Percentiles rank a stretch among this genome's conserved stretches.
Evolutionary conservation across 2,888 invertebrate species (phyloP).

Genomic region (Teinopalpus imperialis): DNA sequence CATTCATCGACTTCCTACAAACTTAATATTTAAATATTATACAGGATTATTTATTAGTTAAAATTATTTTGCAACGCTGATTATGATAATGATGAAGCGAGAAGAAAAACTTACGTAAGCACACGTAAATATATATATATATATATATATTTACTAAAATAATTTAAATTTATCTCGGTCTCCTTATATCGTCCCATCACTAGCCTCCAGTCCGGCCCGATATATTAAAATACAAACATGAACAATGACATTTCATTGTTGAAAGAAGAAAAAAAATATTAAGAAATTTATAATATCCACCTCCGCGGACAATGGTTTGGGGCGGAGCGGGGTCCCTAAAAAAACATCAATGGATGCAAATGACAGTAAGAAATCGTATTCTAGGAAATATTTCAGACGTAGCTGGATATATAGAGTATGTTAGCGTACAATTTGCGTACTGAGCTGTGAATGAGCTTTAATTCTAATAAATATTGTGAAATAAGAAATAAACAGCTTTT

Average conservation of each 20-base stretch:
- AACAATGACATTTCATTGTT: conserved; percentile 73
- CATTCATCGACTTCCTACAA: too few relatives aligned
- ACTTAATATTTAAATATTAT: too few relatives aligned
- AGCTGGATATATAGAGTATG: conserved; percentile 34
- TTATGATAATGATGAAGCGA: too few relatives aligned
- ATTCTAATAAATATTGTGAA: too few relatives aligned
- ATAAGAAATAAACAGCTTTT: too few relatives aligned
- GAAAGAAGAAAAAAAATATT: conserved; percentile 55
- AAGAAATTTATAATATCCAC: conserved; percentile 61
- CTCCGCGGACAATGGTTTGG: conserved; percentile 52
- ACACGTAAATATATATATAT: too few relatives aligned
- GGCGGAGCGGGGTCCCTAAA: conserved; percentile 46
- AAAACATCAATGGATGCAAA: conserved; percentile 60
- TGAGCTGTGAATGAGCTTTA: too few relatives aligned
- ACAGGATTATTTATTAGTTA: too few relatives aligned
- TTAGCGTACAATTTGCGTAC: conserved; percentile 57
- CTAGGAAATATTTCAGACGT: conserved; percentile 47
- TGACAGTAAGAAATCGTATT: conserved; percentile 44
- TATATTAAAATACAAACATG: conserved; percentile 76
- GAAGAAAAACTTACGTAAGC: too few relatives aligned
- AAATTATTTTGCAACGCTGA: too few relatives aligned
- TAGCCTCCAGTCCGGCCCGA: conserved; percentile 44
- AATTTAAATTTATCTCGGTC: background rate
- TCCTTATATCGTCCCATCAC: conserved; percentile 3
- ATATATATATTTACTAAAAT: too few relatives aligned